Conservation (phyloP, 2,113 vertebrate species). For the Puffinus mauretanicus region DNA sequence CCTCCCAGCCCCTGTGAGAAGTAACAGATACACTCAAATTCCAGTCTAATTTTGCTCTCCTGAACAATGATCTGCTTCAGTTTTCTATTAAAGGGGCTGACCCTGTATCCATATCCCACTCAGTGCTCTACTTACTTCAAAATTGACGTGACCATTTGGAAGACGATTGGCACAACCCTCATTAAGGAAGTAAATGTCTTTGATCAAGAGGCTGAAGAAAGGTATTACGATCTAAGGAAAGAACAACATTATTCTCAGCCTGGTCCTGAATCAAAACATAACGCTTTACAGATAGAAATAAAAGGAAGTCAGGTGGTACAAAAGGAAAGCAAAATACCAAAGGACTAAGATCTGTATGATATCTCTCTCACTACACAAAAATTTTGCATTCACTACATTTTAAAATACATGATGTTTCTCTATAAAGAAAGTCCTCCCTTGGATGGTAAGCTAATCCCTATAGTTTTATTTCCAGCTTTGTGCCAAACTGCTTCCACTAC, state of each 20-base stretch:
- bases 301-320: not conserved
- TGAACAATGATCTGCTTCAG: not conserved
- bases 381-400: not conserved
- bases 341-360: not conserved
- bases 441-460: not conserved
- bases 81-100: not conserved
- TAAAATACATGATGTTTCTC: not conserved
- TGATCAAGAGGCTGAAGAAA: constrained; percentile 96
- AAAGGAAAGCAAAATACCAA: not conserved
- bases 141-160: constrained; percentile 90
- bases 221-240: constrained; percentile 90
- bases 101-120: not conserved
- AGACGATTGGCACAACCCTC: constrained; percentile 89
- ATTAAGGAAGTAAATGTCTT: constrained; percentile 96
- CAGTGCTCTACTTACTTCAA: constrained; percentile 78
- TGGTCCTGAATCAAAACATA: not conserved
- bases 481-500: not conserved
- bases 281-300: not conserved
- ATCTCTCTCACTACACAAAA: not conserved
- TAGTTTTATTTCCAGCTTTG: not conserved
- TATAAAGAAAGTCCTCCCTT: not conserved
- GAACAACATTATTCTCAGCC: not conserved
- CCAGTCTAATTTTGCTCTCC: not conserved
- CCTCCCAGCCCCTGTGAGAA: not conserved
- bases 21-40: not conserved